These are phyloP conservation scores for Varecia variegata DNA, from an alignment of 2,797 vertebrate genomes.

Conservation along the genomic window DNA sequence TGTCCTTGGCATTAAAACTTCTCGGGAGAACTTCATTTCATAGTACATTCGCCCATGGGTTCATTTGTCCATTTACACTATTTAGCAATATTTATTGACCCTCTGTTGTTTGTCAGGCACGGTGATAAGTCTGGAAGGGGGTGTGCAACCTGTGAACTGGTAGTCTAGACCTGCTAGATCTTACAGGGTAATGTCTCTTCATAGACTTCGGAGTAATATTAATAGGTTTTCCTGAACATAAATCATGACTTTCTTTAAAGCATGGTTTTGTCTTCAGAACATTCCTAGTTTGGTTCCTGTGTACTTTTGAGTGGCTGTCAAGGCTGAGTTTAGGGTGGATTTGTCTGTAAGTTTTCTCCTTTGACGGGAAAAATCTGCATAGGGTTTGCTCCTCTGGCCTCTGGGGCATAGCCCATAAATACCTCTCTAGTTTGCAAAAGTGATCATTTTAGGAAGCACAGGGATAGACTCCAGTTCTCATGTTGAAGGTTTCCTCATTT, in stretches of 20 bases:
- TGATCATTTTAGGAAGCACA: background rate
- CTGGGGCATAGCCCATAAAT: accelerated
- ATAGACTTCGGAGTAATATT: too few species aligned
- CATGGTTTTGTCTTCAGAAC: background rate
- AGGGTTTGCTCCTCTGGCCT: background rate
- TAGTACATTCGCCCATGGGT: accelerated
- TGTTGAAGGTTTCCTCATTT: background rate
- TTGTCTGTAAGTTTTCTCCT: background rate
- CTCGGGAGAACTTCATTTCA: background rate
- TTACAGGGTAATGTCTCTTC: background rate
- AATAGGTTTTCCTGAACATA: background rate
- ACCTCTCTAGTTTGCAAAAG: background rate
- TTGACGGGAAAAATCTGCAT: background rate
- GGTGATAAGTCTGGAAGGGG: background rate
- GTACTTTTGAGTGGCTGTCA: background rate
- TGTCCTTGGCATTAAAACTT: background rate
- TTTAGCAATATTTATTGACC: background rate
- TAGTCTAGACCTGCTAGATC: background rate
- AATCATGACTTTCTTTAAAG: background rate
- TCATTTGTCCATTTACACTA: background rate
- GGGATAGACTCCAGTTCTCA: background rate
- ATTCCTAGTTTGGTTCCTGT: background rate
- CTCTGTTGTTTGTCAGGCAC: background rate
- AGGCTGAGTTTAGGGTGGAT: background rate
- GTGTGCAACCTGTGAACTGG: background rate